phyloP scores from a whole-genome alignment of 2,113 vertebrate genomes.

The Chitala chitala region DNA sequence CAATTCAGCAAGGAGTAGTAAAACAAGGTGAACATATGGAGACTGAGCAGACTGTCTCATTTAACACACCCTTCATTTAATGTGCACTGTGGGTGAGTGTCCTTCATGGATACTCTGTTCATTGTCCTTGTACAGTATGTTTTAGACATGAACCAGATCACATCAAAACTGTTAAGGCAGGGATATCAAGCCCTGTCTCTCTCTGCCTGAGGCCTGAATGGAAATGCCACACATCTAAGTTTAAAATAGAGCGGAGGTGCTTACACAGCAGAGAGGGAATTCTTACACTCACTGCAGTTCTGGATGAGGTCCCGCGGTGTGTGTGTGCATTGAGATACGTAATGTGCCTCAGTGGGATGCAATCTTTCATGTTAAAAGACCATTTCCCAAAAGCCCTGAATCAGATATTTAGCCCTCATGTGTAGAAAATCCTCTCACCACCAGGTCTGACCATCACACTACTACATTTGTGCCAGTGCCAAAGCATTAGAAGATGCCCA shows the following conservation, averaged over 20 bases:
- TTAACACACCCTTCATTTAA: too few relatives aligned
- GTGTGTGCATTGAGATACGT: neutral
- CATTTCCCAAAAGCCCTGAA: slow-evolving; percentile 36
- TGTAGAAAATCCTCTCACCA: too few relatives aligned
- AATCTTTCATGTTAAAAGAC: slow-evolving; percentile 29
- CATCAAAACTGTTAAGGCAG: neutral
- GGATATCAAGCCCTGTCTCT: neutral
- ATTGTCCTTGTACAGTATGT: neutral
- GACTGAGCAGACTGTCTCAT: neutral
- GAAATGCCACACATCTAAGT: slow-evolving; percentile 1
- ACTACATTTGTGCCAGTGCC: too few relatives aligned
- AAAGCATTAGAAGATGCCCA: too few relatives aligned
- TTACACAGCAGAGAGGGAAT: neutral
- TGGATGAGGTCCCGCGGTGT: neutral
- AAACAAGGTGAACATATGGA: neutral
- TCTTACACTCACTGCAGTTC: neutral
- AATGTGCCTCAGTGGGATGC: slow-evolving; percentile 12
- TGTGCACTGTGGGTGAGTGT: too few relatives aligned
- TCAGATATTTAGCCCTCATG: neutral
- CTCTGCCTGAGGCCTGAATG: neutral
- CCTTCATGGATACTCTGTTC: neutral
- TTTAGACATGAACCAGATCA: neutral
- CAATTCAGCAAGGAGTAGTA: neutral
- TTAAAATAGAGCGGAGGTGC: neutral
- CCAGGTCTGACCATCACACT: too few relatives aligned